Evolutionary conservation across 2,888 invertebrate species (phyloP).

Genomic region (Alsophila aescularia): DNA sequence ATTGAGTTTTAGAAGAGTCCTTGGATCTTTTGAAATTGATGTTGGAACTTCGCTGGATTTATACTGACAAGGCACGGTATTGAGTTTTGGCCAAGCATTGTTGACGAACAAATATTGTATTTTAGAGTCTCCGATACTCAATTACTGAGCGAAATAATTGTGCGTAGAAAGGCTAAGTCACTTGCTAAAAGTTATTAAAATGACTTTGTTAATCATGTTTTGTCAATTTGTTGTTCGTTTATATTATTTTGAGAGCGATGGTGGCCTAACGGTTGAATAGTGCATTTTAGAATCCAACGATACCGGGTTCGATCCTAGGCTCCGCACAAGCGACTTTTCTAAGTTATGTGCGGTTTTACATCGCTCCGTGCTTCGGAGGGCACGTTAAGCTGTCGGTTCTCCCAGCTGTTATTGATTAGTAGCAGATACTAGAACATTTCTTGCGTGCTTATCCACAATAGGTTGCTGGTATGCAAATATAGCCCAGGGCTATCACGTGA

Average conservation of each 20-base stretch:
- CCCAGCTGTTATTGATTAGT: too few relatives aligned
- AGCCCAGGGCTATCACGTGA: slow-evolving; percentile 20
- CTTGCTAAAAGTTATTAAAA: not conserved
- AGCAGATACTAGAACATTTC: not conserved
- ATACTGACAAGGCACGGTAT: slow-evolving; percentile 74
- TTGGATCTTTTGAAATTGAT: not conserved
- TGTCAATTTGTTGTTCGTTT: not conserved
- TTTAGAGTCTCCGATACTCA: slow-evolving; percentile 55
- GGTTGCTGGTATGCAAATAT: slow-evolving; percentile 10
- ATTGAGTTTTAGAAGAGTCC: not conserved
- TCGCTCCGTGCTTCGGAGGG: too few relatives aligned
- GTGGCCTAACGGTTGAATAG: too few relatives aligned
- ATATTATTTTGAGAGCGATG: too few relatives aligned
- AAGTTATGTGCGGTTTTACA: too few relatives aligned
- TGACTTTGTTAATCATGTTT: not conserved
- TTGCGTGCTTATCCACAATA: slow-evolving; percentile 14
- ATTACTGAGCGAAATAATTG: slow-evolving; percentile 38
- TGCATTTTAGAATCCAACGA: too few relatives aligned
- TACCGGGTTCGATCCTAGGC: too few relatives aligned
- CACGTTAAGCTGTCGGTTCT: too few relatives aligned
- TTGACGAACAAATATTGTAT: slow-evolving; percentile 57
- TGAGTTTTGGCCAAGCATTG: slow-evolving; percentile 69
- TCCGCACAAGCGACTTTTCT: too few relatives aligned
- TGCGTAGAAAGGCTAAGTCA: not conserved
- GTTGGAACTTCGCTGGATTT: slow-evolving; percentile 63